Base-by-base conservation (phyloP, 2,797 vertebrate genomes). In the Mastacembelus armatus region DNA sequence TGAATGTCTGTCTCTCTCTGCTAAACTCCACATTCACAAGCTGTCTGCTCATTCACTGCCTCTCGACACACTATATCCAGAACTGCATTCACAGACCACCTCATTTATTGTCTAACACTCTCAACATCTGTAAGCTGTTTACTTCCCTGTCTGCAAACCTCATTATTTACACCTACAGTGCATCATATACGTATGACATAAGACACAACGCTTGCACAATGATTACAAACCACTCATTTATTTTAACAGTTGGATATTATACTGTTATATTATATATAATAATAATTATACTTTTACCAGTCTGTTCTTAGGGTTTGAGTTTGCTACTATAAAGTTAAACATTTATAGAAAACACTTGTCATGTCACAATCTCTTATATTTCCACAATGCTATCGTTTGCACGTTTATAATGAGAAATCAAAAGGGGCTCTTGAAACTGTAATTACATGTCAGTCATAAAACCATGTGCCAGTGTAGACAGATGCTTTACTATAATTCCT, bases 1-100 rank as follows among this genome's bases (percentile, higher is more conserved):
- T 54, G 61, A 59, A 67, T 15, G 49, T 11, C 36, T 26, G 38
- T 69, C 50, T 68, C 43, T 48, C 38, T 57, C 49, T 10, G 49
- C 45, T 71, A 3, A 57, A 72, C 50, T 35, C 45, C 35, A 64
- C 47, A n/a, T 35, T 42, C 32, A 16, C 12, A 33, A 54, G 48
- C 35, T 35, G 55, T 35, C 39, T 18, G 22, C 30, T 32, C 44
- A 4, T 24, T 52, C n/a, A 8, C n/a, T 5, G 38, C 22, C 18
- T 59, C 8, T n/a, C 42, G 36, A 22, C 33, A 10, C 30, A 5
- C 26, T 18, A 22, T 45, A 43, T 32, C 38, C 57, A 67, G 0
- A 49, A n/a, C 8, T 33, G 4, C 56, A 62, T 61, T 44, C 22
- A 66, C 30, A 35, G 43, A 62, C 32, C 4, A 39, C 22, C 48